Conservation (phyloP, 2,113 vertebrate genomes). For the Chelonoidis abingdonii region DNA sequence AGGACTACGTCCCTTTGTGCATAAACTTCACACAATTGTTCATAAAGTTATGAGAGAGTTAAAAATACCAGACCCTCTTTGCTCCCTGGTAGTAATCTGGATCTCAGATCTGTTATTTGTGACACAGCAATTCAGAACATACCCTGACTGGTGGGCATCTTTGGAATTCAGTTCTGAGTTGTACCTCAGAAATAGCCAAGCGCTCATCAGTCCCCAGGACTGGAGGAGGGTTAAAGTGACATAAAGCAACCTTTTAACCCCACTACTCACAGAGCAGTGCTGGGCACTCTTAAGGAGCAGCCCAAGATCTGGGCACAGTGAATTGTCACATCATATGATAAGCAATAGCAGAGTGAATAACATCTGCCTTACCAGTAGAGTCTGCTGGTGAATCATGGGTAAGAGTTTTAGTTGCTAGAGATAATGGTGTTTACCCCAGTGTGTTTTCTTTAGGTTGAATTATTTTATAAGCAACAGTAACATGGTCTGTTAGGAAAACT, state of each 20-base stretch:
- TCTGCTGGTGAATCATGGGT: neutral
- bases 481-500: neutral
- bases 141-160: neutral
- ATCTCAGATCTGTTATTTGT: neutral
- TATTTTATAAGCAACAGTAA: neutral
- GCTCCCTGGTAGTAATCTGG: neutral
- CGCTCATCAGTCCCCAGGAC: neutral
- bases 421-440: neutral
- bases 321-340: neutral
- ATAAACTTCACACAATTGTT: neutral
- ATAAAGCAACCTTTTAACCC: neutral
- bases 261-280: fast-evolving
- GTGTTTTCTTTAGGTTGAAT: neutral
- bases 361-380: neutral
- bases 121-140: neutral
- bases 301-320: neutral
- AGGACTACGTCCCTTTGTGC: constrained; percentile 42
- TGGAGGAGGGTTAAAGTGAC: neutral
- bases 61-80: neutral
- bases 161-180: neutral
- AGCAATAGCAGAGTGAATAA: neutral
- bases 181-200: neutral
- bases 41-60: neutral
- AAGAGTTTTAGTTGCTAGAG: fast-evolving
- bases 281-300: neutral